phyloP scores from a whole-genome alignment of 2,888 invertebrate genomes.

The Calliphora vomitoria region DNA sequence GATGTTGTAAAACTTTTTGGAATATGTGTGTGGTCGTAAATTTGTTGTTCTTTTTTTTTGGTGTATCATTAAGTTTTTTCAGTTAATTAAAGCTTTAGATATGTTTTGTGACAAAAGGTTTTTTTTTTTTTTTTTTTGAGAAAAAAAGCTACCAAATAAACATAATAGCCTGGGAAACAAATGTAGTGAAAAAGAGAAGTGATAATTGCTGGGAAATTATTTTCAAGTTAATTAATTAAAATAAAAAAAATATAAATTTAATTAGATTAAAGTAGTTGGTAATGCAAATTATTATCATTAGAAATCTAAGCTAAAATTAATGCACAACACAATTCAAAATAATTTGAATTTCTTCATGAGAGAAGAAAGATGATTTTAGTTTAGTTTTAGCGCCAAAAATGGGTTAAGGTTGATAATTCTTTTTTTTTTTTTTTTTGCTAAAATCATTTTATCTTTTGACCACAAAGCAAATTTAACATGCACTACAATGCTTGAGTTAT shows the following conservation, averaged over 20 bases:
- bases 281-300: too few species aligned
- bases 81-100: constrained; percentile 34
- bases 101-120: constrained; percentile 18
- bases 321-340: too few species aligned
- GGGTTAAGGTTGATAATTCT: constrained; percentile 31
- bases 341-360: too few species aligned
- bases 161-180: not conserved
- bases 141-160: not conserved
- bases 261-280: not conserved
- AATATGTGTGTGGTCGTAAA: constrained; percentile 50
- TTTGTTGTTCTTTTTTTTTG: not conserved
- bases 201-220: not conserved
- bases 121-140: not conserved
- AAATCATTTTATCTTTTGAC: not conserved
- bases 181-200: not conserved
- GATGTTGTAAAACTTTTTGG: not conserved
- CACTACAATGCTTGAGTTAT: not conserved
- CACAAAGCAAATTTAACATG: constrained; percentile 29
- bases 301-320: too few species aligned
- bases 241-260: not conserved
- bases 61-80: constrained; percentile 5
- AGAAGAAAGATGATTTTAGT: not conserved
- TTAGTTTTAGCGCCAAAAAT: not conserved
- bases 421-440: not conserved
- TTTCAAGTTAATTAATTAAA: not conserved